Conservation (phyloP, 2,113 vertebrate genomes). For the Tenebrosternarchus preto region DNA sequence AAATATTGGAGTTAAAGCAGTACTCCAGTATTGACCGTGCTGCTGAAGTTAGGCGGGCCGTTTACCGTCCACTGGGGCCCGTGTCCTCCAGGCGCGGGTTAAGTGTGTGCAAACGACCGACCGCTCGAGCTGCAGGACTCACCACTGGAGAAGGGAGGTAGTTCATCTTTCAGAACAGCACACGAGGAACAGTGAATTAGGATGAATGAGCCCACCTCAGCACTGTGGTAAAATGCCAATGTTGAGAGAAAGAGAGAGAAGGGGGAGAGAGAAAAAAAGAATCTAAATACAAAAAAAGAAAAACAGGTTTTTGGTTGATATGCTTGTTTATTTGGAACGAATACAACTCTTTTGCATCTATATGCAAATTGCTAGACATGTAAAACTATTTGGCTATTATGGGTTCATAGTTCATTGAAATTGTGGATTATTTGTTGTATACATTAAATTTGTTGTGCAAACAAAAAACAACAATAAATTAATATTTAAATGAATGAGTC, state of each 20-base stretch:
- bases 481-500: background rate
- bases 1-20: slow-evolving; percentile 91
- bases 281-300: too few relatives aligned
- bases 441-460: slow-evolving; percentile 26
- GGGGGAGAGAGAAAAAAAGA: background rate
- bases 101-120: background rate
- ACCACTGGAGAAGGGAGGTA: slow-evolving; percentile 24
- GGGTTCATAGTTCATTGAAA: background rate
- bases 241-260: background rate
- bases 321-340: background rate
- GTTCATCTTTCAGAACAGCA: slow-evolving; percentile 8
- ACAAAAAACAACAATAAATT: slow-evolving; percentile 6
- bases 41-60: slow-evolving; percentile 86
- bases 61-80: slow-evolving; percentile 44
- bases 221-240: background rate
- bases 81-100: background rate
- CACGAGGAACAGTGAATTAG: background rate
- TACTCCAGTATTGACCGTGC: slow-evolving; percentile 93
- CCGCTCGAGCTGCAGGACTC: background rate
- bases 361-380: background rate
- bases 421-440: background rate
- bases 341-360: background rate
- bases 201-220: background rate
- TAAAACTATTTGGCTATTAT: too few relatives aligned
- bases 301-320: too few relatives aligned